phyloP scores from a whole-genome alignment of 2,797 vertebrate genomes.

The Crotalus adamanteus region DNA sequence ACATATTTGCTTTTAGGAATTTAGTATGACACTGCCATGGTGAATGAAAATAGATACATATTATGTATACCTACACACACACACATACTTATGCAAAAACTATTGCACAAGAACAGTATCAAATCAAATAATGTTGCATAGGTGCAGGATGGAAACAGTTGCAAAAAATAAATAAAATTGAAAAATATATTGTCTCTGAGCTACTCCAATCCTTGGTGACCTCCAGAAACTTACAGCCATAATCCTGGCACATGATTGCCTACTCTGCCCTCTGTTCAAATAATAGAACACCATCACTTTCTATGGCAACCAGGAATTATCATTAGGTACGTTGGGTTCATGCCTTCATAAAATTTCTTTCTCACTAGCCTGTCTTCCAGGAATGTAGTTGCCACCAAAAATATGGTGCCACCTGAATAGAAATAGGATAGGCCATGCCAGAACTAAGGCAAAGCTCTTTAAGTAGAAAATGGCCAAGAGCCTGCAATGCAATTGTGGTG shows the following conservation, averaged over 20 bases:
- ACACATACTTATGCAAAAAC: background rate
- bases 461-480: too few species aligned
- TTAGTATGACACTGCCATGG: background rate
- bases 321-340: background rate
- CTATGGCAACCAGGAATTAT: background rate
- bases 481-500: too few species aligned
- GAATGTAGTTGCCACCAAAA: too few species aligned
- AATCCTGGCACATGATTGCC: background rate
- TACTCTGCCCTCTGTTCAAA: background rate
- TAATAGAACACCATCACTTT: background rate
- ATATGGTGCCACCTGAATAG: too few species aligned
- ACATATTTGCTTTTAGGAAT: background rate
- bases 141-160: background rate
- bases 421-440: too few species aligned
- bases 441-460: too few species aligned
- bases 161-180: background rate
- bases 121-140: background rate
- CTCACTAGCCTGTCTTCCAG: background rate
- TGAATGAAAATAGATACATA: slow-evolving; percentile 10
- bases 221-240: background rate
- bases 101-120: background rate
- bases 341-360: background rate
- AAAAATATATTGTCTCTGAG: background rate
- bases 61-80: background rate
- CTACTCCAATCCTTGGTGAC: background rate